These are phyloP conservation scores for Aphrophora alni DNA, from an alignment of 2,888 invertebrate genomes.

Conservation along the genomic window DNA sequence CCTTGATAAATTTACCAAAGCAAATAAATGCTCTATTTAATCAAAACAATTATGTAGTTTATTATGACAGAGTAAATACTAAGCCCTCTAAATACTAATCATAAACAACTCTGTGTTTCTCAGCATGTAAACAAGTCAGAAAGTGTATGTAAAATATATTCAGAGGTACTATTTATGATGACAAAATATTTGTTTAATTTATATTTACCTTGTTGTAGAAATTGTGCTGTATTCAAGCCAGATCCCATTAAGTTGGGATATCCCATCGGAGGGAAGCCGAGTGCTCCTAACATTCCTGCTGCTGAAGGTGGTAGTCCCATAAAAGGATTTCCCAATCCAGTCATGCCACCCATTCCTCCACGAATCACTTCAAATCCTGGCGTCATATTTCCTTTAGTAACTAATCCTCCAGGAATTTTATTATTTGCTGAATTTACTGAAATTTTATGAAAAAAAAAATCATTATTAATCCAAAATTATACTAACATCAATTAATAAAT, in stretches of 20 bases:
- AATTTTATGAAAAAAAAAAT: background rate
- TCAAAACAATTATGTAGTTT: too few relatives aligned
- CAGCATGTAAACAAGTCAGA: too few relatives aligned
- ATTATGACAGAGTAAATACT: too few relatives aligned
- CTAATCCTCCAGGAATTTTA: constrained; percentile 58
- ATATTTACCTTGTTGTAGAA: constrained; percentile 69
- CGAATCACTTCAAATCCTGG: constrained; percentile 66
- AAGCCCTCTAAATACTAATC: too few relatives aligned
- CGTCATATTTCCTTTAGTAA: constrained; percentile 58
- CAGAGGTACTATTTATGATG: too few relatives aligned
- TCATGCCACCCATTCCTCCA: constrained; percentile 52
- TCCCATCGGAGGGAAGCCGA: constrained; percentile 49
- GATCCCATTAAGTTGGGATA: constrained; percentile 60
- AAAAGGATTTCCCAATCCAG: constrained; percentile 53
- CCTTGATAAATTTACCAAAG: too few relatives aligned
- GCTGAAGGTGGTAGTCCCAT: constrained; percentile 44
- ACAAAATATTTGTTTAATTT: too few relatives aligned
- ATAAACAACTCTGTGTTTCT: too few relatives aligned
- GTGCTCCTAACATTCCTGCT: constrained; percentile 48
- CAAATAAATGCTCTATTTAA: too few relatives aligned
- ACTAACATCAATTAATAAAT: background rate
- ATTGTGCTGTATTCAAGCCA: constrained; percentile 72
- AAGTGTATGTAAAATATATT: too few relatives aligned
- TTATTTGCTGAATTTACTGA: constrained; percentile 24
- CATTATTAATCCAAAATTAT: background rate